These are phyloP conservation scores for Diaphora mendica DNA, from an alignment of 2,888 invertebrate genomes.

Conservation along the genomic window DNA sequence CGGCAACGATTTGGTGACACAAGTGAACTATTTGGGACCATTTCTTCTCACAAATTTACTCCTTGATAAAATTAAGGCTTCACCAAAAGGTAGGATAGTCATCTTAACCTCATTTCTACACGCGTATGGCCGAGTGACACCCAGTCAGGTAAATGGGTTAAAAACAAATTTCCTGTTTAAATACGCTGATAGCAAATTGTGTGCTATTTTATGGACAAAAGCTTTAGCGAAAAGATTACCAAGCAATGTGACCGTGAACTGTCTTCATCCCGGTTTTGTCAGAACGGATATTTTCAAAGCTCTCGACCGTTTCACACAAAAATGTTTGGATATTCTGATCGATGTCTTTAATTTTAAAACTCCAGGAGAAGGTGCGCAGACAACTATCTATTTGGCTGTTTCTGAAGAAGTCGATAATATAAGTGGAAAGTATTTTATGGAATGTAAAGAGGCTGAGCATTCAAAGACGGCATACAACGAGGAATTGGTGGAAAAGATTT, in stretches of 20 bases:
- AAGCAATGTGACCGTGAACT: constrained; percentile 90
- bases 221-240: constrained; percentile 73
- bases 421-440: constrained; percentile 92
- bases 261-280: constrained; percentile 93
- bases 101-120: constrained; percentile 75
- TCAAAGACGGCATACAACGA: constrained; percentile 86
- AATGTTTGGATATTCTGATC: constrained; percentile 83
- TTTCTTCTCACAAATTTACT: constrained; percentile 90
- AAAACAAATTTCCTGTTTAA: constrained; percentile 71
- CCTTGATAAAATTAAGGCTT: constrained; percentile 74
- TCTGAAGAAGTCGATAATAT: constrained; percentile 89
- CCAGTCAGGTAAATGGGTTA: constrained; percentile 55
- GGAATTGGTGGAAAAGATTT: constrained; percentile 90
- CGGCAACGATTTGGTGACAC: constrained; percentile 87
- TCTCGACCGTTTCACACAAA: constrained; percentile 74
- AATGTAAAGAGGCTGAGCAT: constrained; percentile 88
- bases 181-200: constrained; percentile 77
- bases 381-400: constrained; percentile 90
- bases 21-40: constrained; percentile 90
- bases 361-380: constrained; percentile 92
- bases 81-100: constrained; percentile 77
- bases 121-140: constrained; percentile 76
- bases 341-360: constrained; percentile 88
- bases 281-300: constrained; percentile 92
- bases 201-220: constrained; percentile 73